Evolutionary conservation across 2,888 invertebrate species (phyloP), one percentile per base, ranked within the genome.

Genomic region (Bombyx huttoni): DNA sequence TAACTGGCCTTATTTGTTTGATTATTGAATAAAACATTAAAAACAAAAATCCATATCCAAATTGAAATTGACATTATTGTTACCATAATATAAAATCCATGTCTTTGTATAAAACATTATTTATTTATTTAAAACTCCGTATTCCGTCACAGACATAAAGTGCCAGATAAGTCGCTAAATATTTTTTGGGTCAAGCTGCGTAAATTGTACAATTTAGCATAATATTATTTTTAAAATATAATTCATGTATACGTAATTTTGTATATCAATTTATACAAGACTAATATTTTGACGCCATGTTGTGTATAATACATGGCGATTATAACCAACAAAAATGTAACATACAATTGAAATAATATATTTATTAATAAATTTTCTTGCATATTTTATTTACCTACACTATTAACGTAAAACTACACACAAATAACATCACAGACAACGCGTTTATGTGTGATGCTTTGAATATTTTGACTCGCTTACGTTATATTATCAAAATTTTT

Each of bases 341-440:
- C 13, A 14, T 49, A 40, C 5, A 49, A 49, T 40, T 35, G 8
- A 45, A 10, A 50, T 46, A 45, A 46, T 24, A 40, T 40, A 40
- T 40, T 10, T 40, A 10, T 40, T 6, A 8, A 6, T 6, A 40
- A 6, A 40, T 40, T 40, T 12, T 40, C 40, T 8, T 40, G 12
- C 12, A 40, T 10, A 40, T 40, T 40, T 40, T 40, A 40, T 40
- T 40, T 40, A 10, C 40, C 12, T 13, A 53, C 45, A 34, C 33
- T 24, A 6, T 48, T 13, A 48, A 49, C 46, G 14, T 47, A 49
- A 53, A 33, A 52, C 24, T 5, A 24, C 24, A 24, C 49, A 52
- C 50, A 60, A 52, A 62, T 53, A 57, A 61, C 64, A 68, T 69
- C 68, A 69, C 66, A 67, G 67, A 66, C 65, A 61, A 54, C 49